Evolutionary conservation across 2,797 vertebrate genomes (phyloP).

Genomic region (Molossus alvarezi): DNA sequence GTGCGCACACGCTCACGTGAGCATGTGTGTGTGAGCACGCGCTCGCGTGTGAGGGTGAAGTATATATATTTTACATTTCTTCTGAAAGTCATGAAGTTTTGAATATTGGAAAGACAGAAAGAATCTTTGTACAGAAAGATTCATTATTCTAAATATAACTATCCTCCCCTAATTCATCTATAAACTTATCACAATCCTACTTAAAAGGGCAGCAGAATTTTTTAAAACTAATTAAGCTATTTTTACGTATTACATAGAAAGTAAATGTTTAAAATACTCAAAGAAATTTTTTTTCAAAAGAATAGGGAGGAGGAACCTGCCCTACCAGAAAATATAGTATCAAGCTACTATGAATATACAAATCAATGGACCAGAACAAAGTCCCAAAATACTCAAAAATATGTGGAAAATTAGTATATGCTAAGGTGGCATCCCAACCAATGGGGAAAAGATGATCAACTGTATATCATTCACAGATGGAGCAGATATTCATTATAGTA

Average conservation of each 20-base stretch:
- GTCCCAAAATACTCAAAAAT: not conserved
- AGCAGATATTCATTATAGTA: not conserved
- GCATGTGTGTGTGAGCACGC: not conserved
- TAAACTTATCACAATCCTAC: not conserved
- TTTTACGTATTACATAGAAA: constrained; percentile 1
- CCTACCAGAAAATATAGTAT: not conserved
- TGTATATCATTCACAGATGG: not conserved
- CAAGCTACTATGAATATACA: not conserved
- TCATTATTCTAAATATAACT: not conserved
- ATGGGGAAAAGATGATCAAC: not conserved
- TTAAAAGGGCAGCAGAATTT: not conserved
- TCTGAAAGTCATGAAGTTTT: constrained; percentile 2
- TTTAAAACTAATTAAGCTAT: not conserved
- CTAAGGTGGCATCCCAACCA: not conserved
- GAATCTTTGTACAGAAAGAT: not conserved
- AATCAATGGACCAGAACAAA: not conserved
- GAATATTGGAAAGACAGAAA: not conserved
- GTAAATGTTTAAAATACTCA: constrained; percentile 4
- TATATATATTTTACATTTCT: not conserved
- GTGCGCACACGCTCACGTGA: not conserved
- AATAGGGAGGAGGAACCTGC: not conserved
- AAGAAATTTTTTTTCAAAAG: not conserved
- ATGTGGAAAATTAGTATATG: not conserved
- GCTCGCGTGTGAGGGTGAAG: not conserved
- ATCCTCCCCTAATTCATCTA: not conserved